Conservation (phyloP, 2,113 vertebrate genomes). For the Carollia perspicillata region DNA sequence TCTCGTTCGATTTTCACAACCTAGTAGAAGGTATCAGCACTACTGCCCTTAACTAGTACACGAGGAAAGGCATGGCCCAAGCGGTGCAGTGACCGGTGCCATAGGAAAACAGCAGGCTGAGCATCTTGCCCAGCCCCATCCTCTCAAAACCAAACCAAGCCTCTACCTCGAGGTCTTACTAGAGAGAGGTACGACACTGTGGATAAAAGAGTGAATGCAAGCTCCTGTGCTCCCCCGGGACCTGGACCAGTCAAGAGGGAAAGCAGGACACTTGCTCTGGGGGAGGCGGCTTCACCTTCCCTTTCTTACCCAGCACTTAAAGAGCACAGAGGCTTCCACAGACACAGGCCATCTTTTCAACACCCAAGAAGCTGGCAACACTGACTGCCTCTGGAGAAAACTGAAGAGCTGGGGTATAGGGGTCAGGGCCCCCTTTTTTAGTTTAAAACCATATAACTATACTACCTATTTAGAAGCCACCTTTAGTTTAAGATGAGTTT, state of each 20-base stretch:
- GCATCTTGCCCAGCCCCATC: not conserved
- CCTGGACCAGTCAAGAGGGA: not conserved
- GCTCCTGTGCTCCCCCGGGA: not conserved
- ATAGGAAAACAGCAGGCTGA: not conserved
- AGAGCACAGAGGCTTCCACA: not conserved
- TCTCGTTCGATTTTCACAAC: not conserved
- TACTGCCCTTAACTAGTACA: not conserved
- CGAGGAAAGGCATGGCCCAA: not conserved
- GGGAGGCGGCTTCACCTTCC: not conserved
- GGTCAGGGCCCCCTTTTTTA: not conserved
- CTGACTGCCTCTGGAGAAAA: not conserved
- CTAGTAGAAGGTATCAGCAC: not conserved
- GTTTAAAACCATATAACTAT: not conserved
- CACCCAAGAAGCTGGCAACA: not conserved
- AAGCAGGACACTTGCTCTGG: not conserved
- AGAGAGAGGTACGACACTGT: not conserved
- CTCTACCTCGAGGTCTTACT: not conserved
- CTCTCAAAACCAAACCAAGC: not conserved
- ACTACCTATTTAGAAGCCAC: not conserved
- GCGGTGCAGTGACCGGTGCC: not conserved
- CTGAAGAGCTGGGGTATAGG: not conserved
- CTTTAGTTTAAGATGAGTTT: not conserved
- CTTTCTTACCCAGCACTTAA: not conserved
- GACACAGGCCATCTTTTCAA: not conserved
- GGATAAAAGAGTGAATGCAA: not conserved